Conservation (phyloP, 2,797 vertebrate genomes). For the Coendou prehensilis region DNA sequence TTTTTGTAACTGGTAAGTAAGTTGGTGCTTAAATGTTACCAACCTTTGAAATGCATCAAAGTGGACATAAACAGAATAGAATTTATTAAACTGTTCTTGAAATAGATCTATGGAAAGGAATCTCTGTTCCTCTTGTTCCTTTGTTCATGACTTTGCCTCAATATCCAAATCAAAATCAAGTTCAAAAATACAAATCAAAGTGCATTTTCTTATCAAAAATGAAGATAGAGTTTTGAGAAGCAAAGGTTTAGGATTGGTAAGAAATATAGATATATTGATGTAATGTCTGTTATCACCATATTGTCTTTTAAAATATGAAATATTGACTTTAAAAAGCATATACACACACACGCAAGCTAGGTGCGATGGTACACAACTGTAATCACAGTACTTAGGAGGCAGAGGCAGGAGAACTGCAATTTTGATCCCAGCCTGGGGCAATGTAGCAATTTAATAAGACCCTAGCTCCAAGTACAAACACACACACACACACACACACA, state of each 20-base stretch:
- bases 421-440: not conserved
- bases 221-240: slow-evolving; percentile 1
- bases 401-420: not conserved
- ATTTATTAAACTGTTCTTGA: slow-evolving; percentile 15
- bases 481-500: too few relatives aligned
- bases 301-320: slow-evolving; percentile 24
- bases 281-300: not conserved
- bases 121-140: not conserved
- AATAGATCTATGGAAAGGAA: slow-evolving; percentile 14
- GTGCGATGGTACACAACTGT: not conserved
- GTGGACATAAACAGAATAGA: not conserved
- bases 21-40: slow-evolving; percentile 9
- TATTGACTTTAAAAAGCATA: not conserved
- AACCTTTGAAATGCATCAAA: slow-evolving; percentile 34
- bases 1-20: not conserved
- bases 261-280: not conserved
- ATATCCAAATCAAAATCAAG: not conserved
- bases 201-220: not conserved
- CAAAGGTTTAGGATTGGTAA: not conserved
- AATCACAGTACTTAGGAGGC: not conserved
- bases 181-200: slow-evolving; percentile 54
- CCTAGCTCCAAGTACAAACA: not conserved
- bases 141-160: slow-evolving; percentile 4
- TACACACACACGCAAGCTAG: not conserved
- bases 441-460: not conserved